Base-by-base conservation (phyloP, 2,888 invertebrate species). In the Merodon equestris region DNA sequence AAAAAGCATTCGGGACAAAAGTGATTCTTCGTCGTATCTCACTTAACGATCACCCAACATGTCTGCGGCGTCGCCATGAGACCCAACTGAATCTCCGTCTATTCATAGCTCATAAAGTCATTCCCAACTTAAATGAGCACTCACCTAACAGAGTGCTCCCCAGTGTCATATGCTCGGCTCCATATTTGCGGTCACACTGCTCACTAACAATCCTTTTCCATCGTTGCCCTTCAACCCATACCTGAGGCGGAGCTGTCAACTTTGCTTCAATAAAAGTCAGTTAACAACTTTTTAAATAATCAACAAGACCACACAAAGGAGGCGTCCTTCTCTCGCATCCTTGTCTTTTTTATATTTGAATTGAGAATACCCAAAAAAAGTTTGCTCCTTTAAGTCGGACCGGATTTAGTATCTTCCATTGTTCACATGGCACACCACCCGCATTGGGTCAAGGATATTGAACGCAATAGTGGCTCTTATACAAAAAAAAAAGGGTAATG, bases 241-340 rank as follows among this genome's bases (percentile, higher is more conserved):
- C 27, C 27, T 27, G 7, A 27, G 27, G 57, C 27, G 14, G 57
- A 50, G 10, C 12, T 54, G 40, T 48, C 27, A 4, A 19, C 48
- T 50, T 74, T 58, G 12, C 42, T 40, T 27, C 36, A 58, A 64
- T 57, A 64, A 50, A 68, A 58, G 38, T 45, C 44, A 64, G 76
- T 76, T 76, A 76, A 76, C 71, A 70, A 61, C 40, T 66, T 60
- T 66, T 66, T 71, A 71, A 76, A 76, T 76, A 76, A 71, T 61
- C 38, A 76, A 71, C 56, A 60, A 76, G 38, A 7, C n/a, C 60
- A 60, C 42, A 76, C 60, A 71, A 71, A 71, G 3, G 27, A 71
- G n/a, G n/a, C 44, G 45, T 44, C 40, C 53, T 61, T 71, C 50
- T 7, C 2, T 27, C 7, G 27, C 7, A 7, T 27, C 27, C 27